Conservation (phyloP, 1,140 invertebrate species). For the Ridgeia piscesae region DNA sequence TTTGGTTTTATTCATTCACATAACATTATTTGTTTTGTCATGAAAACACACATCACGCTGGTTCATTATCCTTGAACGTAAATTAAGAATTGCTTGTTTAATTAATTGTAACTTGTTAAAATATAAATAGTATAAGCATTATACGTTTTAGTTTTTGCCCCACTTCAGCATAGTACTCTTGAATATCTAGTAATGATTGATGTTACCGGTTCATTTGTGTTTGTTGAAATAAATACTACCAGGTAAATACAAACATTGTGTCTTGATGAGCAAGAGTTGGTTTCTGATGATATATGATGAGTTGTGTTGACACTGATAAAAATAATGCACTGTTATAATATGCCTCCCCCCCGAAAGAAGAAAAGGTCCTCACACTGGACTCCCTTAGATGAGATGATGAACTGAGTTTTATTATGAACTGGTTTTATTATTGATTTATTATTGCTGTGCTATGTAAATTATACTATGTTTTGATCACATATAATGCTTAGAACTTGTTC, state of each 20-base stretch:
- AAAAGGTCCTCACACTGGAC: too few relatives aligned
- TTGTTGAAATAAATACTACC: neutral
- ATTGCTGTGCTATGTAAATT: too few relatives aligned
- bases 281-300: neutral
- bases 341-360: too few relatives aligned
- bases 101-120: neutral
- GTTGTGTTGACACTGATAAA: neutral
- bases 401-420: too few relatives aligned
- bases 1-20: neutral
- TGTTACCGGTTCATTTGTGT: neutral
- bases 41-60: too few relatives aligned
- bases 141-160: neutral
- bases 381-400: too few relatives aligned
- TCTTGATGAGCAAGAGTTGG: neutral
- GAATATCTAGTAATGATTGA: too few relatives aligned
- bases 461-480: too few relatives aligned
- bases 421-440: too few relatives aligned
- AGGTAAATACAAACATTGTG: neutral
- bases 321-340: too few relatives aligned
- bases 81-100: neutral
- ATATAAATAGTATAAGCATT: neutral
- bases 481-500: too few relatives aligned
- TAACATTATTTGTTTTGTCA: neutral
- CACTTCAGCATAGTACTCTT: neutral
- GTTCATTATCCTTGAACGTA: too few relatives aligned